Base-by-base conservation (phyloP, 37 sponge, comb jelly and placozoan genomes). In the Tethya wilhelma region DNA sequence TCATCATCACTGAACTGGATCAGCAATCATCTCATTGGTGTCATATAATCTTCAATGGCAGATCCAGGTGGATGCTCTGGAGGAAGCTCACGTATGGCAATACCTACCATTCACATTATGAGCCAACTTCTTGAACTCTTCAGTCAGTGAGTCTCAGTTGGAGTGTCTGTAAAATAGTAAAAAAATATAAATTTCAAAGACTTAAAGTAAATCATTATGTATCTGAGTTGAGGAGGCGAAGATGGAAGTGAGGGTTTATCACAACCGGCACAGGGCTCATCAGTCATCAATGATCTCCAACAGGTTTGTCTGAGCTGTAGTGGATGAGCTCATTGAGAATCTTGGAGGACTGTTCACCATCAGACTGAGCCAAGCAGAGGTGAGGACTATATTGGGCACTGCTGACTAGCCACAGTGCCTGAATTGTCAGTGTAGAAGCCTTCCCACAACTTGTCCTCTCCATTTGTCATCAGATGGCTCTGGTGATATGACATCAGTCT, bases 11-110 rank as follows among this genome's bases (percentile, higher is more conserved):
- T 31, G 33, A 80, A 70, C 26, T 64, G 71, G 11, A 84, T 29
- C 22, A 90, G 86, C 19, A 80, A 42, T 62, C 66, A 69, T 38
- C 92, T n/a, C 92, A 78, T 86, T 79, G 49, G 86, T 82, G 0
- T 77, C 74, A 25, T 67, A 81, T 82, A 0, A 23, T 63, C 5
- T 59, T 49, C 30, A 62, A 66, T 38, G 78, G 78, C 71, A 78
- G 62, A 7, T 74, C 82, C 45, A 86, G 49, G 30, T 71, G 60
- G 26, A 63, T 59, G 23, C 40, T 44, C 49, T 81, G 57, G 0
- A 91, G 83, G 77, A 86, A 91, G 19, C 57, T 19, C 0, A 82
- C 43, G 42, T 2, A 71, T 3, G n/a, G 44, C 19, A 71, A 71
- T 71, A 71, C 45, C 43, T 9, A 58, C 23, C 59, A 58, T 28